Evolutionary conservation across 2,888 invertebrate genomes (phyloP), one percentile per base, ranked within the genome.

Genomic region (Sepiola atlantica): DNA sequence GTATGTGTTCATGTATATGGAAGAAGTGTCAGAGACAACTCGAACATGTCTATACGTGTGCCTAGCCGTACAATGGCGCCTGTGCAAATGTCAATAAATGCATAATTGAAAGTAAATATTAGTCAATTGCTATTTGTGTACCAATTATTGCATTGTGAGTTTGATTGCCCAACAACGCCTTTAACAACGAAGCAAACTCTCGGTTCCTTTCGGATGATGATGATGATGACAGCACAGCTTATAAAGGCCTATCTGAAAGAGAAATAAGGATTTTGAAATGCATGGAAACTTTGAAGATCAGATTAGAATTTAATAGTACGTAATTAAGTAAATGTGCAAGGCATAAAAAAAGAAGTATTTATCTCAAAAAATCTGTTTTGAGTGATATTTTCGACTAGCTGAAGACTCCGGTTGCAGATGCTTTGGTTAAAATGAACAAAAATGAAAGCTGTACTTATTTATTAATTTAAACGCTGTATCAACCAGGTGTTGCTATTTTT

Each of bases 21-120:
- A 45, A 45, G 45, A 45, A 2, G 45, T 45, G 45, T 45, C 4
- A 45, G 8, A 45, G 45, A 8, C 32, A 16, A 77, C n/a, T 32
- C 45, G 32, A 32, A 77, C 77, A 77, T n/a, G 77, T 77, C 77
- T n/a, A n/a, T 77, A 77, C 77, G 77, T 77, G 77, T 32, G 12
- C 77, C 32, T 77, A 77, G n/a, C n/a, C n/a, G 77, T n/a, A 32
- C n/a, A 32, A 16, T 77, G 77, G 77, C 16, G 77, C n/a, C n/a
- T 32, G n/a, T 77, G 4, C n/a, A 77, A 77, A 77, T 77, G 77
- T 77, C 77, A 77, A 77, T 77, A n/a, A n/a, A 77, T 77, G n/a
- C 77, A 77, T 77, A 16, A 77, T 77, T 77, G 77, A 77, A 77
- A n/a, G 77, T 77, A 77, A 77, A 77, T 77, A 77, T 77, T 77